Conservation (phyloP, 2,113 vertebrate genomes). For the Siniperca knerii region DNA sequence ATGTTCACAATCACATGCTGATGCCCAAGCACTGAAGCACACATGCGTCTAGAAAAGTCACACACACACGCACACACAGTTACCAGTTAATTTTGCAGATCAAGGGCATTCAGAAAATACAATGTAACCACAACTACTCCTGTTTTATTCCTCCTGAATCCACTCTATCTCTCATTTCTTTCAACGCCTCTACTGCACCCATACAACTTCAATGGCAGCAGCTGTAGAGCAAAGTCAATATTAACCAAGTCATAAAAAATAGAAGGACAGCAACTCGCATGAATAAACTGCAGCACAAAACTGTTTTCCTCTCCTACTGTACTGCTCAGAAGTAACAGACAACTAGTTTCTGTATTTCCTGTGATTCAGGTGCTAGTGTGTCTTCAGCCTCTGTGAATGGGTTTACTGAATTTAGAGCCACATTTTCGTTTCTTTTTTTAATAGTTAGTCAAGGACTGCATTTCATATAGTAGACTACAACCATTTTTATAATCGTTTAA, state of each 20-base stretch:
- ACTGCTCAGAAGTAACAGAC: conserved; percentile 14
- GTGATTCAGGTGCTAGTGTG: conserved; percentile 33
- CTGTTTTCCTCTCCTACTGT: conserved; percentile 21
- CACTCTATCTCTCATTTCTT: conserved; percentile 32
- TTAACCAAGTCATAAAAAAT: conserved; percentile 59
- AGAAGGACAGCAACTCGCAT: conserved; percentile 42
- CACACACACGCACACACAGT: conserved; percentile 33
- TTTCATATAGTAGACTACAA: not conserved
- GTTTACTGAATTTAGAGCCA: not conserved
- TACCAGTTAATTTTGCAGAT: conserved; percentile 56
- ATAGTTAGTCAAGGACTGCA: not conserved
- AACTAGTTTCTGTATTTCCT: conserved; percentile 41
- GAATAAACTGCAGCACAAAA: conserved; percentile 54
- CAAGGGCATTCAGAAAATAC: conserved; percentile 63
- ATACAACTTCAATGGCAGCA: conserved; percentile 58
- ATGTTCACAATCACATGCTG: conserved; percentile 76
- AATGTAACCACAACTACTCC: conserved; percentile 45
- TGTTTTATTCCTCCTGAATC: conserved; percentile 26
- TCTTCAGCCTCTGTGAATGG: conserved; percentile 26
- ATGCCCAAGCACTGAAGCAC: conserved; percentile 52
- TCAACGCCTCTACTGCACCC: conserved; percentile 26
- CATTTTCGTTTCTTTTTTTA: not conserved
- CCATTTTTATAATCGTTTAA: not conserved
- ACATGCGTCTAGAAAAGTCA: conserved; percentile 15
- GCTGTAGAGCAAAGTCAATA: conserved; percentile 66